Percentiles rank a stretch among this genome's conserved stretches.
Evolutionary conservation across 2,113 vertebrate species (phyloP).

Genomic region (Channa maculata): DNA sequence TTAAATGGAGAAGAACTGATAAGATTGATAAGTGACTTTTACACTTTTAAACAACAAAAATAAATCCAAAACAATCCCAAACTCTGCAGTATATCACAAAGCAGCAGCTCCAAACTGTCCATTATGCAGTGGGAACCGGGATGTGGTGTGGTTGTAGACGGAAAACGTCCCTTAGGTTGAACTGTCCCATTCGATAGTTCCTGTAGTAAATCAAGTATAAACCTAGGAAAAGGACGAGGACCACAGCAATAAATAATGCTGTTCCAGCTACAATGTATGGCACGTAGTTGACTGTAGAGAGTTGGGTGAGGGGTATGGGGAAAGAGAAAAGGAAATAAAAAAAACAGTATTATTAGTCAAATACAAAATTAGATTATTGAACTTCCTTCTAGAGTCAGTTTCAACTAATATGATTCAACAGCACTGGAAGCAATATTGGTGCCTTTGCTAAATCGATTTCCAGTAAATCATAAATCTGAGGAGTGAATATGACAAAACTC

Average conservation of each 20-base stretch:
- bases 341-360: background rate
- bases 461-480: background rate
- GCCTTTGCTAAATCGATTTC: background rate
- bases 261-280: fast-evolving
- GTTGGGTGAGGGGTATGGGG: background rate
- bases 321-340: slow-evolving; percentile 1
- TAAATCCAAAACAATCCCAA: no score
- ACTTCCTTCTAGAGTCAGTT: no score
- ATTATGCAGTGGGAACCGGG: background rate
- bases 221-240: fast-evolving
- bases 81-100: background rate
- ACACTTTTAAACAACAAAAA: no score
- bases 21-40: no score
- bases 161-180: slow-evolving; percentile 37
- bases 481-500: background rate
- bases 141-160: fast-evolving
- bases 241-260: background rate
- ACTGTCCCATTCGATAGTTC: slow-evolving; percentile 26
- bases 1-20: no score
- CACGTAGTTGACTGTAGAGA: slow-evolving; percentile 10
- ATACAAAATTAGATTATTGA: no score
- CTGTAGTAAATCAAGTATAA: fast-evolving
- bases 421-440: no score
- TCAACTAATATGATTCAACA: no score
- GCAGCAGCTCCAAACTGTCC: background rate